Conservation (phyloP, 2,797 vertebrate genomes). For the Labeo calbasu region DNA sequence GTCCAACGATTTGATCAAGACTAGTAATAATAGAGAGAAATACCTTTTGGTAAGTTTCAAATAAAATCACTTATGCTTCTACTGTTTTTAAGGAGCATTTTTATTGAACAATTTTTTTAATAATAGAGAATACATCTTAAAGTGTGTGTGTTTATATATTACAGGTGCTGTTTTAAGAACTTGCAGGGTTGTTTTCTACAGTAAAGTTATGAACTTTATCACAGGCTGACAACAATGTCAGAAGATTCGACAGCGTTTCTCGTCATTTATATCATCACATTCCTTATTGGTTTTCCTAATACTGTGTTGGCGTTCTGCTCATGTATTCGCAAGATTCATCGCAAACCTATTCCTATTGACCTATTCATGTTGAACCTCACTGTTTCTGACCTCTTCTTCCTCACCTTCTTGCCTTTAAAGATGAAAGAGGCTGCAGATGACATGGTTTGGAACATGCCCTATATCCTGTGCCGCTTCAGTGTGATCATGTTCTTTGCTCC, state of each 20-base stretch:
- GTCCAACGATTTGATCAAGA: not conserved
- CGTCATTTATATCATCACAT: slow-evolving; percentile 69
- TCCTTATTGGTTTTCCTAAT: slow-evolving; percentile 74
- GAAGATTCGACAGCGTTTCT: slow-evolving; percentile 56
- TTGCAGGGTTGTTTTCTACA: not conserved
- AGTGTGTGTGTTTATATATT: not conserved
- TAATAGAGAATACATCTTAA: not conserved
- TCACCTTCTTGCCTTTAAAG: slow-evolving; percentile 72
- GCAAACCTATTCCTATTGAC: slow-evolving; percentile 67
- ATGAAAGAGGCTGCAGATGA: slow-evolving; percentile 63
- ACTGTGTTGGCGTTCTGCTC: slow-evolving; percentile 70
- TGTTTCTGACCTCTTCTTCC: slow-evolving; percentile 71
- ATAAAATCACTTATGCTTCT: not conserved
- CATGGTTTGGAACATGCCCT: slow-evolving; percentile 66
- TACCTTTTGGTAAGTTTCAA: not conserved
- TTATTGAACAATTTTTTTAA: not conserved
- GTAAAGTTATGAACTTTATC: too few species aligned
- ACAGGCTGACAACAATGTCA: not conserved
- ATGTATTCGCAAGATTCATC: slow-evolving; percentile 68
- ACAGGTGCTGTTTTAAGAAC: not conserved
- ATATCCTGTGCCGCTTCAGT: slow-evolving; percentile 66
- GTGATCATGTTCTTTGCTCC: slow-evolving; percentile 73
- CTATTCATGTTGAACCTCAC: slow-evolving; percentile 74
- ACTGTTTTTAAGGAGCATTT: not conserved
- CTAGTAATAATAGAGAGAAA: not conserved